Conservation (phyloP, 2,113 vertebrate species). For the Cyprinodon variegatus region DNA sequence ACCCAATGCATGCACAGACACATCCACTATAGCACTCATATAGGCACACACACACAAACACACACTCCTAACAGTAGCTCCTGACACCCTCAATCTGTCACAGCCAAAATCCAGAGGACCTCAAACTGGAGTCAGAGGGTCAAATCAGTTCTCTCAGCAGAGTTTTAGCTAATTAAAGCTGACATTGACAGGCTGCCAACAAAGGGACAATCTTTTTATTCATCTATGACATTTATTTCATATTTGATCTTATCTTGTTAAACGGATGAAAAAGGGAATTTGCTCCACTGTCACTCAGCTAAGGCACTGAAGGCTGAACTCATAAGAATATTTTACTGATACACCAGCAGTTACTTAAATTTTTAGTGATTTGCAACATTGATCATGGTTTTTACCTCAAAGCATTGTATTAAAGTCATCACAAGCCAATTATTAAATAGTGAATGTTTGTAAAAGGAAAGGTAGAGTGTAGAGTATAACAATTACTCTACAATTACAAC, state of each 20-base stretch:
- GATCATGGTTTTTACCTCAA: not conserved
- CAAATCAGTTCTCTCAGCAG: conserved; percentile 54
- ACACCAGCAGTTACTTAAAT: conserved; percentile 25
- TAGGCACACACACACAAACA: conserved; percentile 8
- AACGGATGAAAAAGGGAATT: conserved; percentile 32
- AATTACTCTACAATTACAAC: not conserved
- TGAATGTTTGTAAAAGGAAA: not conserved
- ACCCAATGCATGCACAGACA: conserved; percentile 10
- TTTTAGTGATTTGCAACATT: not conserved
- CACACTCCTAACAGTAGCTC: conserved; percentile 54
- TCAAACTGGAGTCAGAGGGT: conserved; percentile 53
- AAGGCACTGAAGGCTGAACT: conserved; percentile 18
- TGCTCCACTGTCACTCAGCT: conserved; percentile 3
- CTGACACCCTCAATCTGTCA: conserved; percentile 75
- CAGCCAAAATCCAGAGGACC: conserved; percentile 66
- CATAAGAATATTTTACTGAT: conserved; percentile 27
- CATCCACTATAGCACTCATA: not conserved
- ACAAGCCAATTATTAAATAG: not conserved
- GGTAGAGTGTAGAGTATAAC: not conserved
- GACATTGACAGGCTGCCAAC: conserved; percentile 66
- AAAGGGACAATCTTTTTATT: conserved; percentile 45
- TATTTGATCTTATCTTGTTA: conserved; percentile 51
- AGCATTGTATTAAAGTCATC: not conserved
- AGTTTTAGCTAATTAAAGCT: conserved; percentile 66
- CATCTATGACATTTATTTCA: conserved; percentile 49